Conservation (phyloP, 2,797 vertebrate species). For the Uromys caudimaculatus region DNA sequence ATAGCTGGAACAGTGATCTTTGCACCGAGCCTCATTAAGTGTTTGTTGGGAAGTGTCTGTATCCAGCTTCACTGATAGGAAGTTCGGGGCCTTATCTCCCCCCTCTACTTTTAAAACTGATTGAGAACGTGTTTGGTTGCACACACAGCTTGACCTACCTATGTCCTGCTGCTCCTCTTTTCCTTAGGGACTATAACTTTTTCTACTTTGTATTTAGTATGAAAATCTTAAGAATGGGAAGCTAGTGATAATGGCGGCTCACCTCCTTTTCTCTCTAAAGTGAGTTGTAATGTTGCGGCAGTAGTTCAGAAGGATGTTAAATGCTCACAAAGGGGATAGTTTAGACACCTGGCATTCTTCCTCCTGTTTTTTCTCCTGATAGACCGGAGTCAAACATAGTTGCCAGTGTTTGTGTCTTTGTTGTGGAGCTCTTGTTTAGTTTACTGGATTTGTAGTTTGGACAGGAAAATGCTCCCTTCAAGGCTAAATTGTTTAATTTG, state of each 20-base stretch:
- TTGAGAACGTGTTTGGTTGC: conserved; percentile 39
- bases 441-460: conserved; percentile 50
- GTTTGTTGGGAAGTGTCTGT: background rate
- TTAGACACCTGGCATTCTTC: conserved; percentile 12
- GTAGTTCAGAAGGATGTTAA: background rate
- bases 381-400: background rate
- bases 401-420: conserved; percentile 48
- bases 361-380: background rate
- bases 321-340: background rate
- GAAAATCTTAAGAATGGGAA: conserved; percentile 47
- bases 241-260: background rate
- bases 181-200: conserved; percentile 39
- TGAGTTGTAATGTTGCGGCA: conserved; percentile 7
- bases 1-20: conserved; percentile 42
- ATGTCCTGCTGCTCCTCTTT: conserved; percentile 33
- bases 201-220: conserved; percentile 52
- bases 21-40: conserved; percentile 67
- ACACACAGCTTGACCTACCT: conserved; percentile 24
- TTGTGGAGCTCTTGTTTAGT: conserved; percentile 41
- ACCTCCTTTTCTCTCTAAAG: conserved; percentile 6
- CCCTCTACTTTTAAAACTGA: conserved; percentile 61
- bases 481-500: conserved; percentile 19
- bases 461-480: conserved; percentile 20
- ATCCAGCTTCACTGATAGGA: conserved; percentile 40
- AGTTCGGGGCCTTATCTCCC: conserved; percentile 50